Base-by-base conservation (phyloP, 2,888 invertebrate species). In the Mythimna pallens region DNA sequence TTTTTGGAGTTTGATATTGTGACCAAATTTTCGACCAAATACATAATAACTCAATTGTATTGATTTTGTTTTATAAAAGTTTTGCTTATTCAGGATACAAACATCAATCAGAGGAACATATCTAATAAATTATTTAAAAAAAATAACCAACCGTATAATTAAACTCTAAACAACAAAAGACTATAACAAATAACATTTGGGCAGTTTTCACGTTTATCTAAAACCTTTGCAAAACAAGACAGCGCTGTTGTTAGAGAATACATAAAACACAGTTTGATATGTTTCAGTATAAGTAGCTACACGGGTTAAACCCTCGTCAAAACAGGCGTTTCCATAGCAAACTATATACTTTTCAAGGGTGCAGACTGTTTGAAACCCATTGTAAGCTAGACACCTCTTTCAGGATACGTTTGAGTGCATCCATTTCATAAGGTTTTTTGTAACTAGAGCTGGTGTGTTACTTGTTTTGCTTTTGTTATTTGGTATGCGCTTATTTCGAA, bases 221-320 rank as follows among this genome's bases (percentile, higher is more conserved):
- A 30, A 66, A 62, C 1, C n/a, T 65, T 10, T 55, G 25, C 40
- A 64, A 63, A 66, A 55, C 54, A 54, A 54, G 12, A 17, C n/a
- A 14, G n/a, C 40, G 30, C 7, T 14, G 25, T 40, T 17, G 22
- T 4, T 43, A 34, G n/a, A 50, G n/a, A 52, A 80, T 80, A 87
- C 87, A 88, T 86, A 79, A 84, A 85, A 84, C 81, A 83, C 70
- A 67, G 73, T 82, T 88, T 87, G 86, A 84, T 87, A 88, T 82
- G 88, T 83, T 84, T 87, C 87, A 87, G 83, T 80, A 83, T 79
- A 83, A 87, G 79, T 22, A 40, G 22, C 1, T 40, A 40, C 40
- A 22, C 22, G 17, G 22, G 34, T 36, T 40, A 40, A 81, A 87
- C 88, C 89, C 87, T 88, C 84, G 78, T 89, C 86, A 85, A 86